Evolutionary conservation across 2,113 vertebrate species (phyloP).

Genomic region (Jaculus jaculus): DNA sequence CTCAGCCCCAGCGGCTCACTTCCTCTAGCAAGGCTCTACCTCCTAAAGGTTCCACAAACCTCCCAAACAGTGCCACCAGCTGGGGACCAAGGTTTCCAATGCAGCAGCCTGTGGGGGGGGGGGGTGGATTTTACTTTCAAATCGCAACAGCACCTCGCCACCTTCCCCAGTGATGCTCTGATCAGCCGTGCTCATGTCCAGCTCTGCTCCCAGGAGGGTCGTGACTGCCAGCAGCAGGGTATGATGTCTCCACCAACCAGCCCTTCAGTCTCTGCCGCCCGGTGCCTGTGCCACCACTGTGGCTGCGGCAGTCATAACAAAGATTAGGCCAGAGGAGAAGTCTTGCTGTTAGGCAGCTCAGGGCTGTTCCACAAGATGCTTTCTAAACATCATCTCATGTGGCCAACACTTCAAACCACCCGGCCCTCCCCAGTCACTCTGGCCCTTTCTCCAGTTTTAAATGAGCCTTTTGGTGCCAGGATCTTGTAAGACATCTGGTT

Average conservation of each 20-base stretch:
- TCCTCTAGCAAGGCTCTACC: too few relatives aligned
- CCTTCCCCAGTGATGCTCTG: background rate
- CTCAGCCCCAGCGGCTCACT: too few relatives aligned
- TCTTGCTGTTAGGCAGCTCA: slow-evolving; percentile 20
- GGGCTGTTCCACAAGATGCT: slow-evolving; percentile 48
- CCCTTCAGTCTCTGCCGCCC: background rate
- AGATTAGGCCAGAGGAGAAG: slow-evolving; percentile 56
- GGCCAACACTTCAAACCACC: slow-evolving; percentile 64
- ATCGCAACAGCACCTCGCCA: background rate
- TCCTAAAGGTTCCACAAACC: too few relatives aligned
- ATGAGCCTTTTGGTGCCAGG: slow-evolving; percentile 78
- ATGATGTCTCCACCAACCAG: background rate
- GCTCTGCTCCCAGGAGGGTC: background rate
- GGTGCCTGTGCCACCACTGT: background rate
- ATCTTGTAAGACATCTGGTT: slow-evolving; percentile 84
- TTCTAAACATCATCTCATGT: slow-evolving; percentile 78
- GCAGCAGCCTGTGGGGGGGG: too few relatives aligned
- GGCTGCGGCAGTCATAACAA: slow-evolving; percentile 70
- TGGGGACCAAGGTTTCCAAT: too few relatives aligned
- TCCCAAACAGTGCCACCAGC: too few relatives aligned
- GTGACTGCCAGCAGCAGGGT: background rate
- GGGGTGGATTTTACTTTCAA: too few relatives aligned
- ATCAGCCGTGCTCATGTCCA: background rate
- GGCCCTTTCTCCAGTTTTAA: slow-evolving; percentile 79
- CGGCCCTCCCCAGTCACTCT: slow-evolving; percentile 22